Conservation (phyloP, 2,113 vertebrate species). For the Gallinago media region DNA sequence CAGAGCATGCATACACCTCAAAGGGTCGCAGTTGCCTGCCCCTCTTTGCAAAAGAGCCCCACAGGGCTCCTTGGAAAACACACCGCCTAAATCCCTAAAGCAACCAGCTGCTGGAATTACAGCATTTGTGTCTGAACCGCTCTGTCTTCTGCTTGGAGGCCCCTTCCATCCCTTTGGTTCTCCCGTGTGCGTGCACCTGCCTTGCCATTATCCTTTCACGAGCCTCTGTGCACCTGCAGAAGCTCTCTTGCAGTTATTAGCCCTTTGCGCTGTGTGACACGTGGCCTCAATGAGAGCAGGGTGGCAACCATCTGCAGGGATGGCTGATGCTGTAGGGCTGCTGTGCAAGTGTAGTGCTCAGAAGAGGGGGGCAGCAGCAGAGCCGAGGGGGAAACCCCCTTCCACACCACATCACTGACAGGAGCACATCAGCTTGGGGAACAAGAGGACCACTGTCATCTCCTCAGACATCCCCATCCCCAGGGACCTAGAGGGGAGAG, state of each 20-base stretch:
- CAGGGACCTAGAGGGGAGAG: background rate
- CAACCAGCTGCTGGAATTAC: background rate
- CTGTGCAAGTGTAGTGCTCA: background rate
- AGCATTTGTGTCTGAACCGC: background rate
- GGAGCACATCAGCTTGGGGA: background rate
- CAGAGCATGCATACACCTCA: background rate
- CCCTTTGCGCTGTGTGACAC: fast-evolving
- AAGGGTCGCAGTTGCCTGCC: background rate
- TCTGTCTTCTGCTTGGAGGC: background rate
- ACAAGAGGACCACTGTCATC: background rate
- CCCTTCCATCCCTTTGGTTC: background rate
- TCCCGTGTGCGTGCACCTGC: fast-evolving
- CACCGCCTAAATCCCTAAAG: background rate
- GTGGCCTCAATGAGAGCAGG: background rate
- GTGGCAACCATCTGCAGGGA: fast-evolving
- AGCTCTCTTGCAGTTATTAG: background rate
- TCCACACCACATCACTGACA: background rate
- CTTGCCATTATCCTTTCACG: background rate
- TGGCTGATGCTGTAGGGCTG: background rate
- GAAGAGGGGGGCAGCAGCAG: background rate
- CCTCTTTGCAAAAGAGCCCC: background rate
- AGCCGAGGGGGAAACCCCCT: background rate
- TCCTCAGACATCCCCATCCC: fast-evolving
- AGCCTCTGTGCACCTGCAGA: background rate
- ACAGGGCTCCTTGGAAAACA: background rate